Evolutionary conservation across 2,797 vertebrate species (phyloP), one percentile per base, ranked within the genome.

Genomic region (Poecilia wingei): DNA sequence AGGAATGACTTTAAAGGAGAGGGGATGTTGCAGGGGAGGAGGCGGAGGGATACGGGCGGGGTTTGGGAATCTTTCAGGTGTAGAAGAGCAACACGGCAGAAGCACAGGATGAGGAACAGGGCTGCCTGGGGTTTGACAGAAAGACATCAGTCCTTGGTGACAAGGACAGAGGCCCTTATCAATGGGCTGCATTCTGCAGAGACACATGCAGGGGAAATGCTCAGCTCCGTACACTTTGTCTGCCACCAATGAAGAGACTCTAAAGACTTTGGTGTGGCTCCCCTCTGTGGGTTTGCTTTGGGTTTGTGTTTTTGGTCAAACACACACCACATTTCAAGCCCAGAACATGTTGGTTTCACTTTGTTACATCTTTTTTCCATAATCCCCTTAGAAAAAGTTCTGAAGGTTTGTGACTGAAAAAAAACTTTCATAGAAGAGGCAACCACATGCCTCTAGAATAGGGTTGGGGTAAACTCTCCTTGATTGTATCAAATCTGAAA

Each of bases 81-180:
- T 80, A 85, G 81, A 87, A 64, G 77, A 72, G 79, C 82, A 79
- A 85, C 81, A 82, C 87, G 91, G 92, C 90, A 90, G 88, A 77
- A 43, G 81, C 25, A 43, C 57, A 33, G 83, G 86, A 93, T 94
- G 94, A 93, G 90, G 83, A 93, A 94, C 89, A 92, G 89, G 82
- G 87, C 92, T 94, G 93, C 89, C 91, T 78, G 81, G 79, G 80
- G 90, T 84, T 79, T 92, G 91, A 93, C 91, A 94, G 92, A 92
- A 61, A 88, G 88, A 91, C 92, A 95, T 95, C 94, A 90, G 91
- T 94, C 89, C 90, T 92, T 74, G 75, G 81, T 93, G 92, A 95
- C 92, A 94, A 94, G 91, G 93, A 95, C 93, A 92, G 88, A 94
- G 84, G 78, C 81, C 88, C 82, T 94, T 93, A 94, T 94, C 92